These are phyloP conservation scores for Oconnorella tubifera DNA, from an alignment of 2,888 invertebrate species.

Conservation along the genomic window DNA sequence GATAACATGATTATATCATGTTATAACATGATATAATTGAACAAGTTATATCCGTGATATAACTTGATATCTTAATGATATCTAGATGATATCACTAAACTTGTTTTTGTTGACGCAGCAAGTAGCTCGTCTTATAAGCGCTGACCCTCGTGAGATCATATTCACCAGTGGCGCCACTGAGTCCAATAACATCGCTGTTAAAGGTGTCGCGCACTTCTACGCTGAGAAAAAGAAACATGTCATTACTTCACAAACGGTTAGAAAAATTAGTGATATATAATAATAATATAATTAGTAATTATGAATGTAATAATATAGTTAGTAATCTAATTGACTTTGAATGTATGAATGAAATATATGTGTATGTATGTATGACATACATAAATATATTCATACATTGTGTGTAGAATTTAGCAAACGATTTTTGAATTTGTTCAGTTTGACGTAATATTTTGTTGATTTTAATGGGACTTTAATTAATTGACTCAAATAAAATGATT, in stretches of 20 bases:
- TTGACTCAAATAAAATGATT: too few species aligned
- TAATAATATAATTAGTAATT: neutral
- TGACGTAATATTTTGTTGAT: too few species aligned
- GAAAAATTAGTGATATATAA: neutral
- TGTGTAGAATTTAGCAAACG: too few species aligned
- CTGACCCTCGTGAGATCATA: slow-evolving; percentile 93
- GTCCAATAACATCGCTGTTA: slow-evolving; percentile 94
- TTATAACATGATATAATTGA: too few species aligned
- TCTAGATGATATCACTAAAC: too few species aligned
- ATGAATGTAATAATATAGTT: neutral
- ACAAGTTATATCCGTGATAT: too few species aligned
- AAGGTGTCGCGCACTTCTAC: slow-evolving; percentile 95
- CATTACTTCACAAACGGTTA: slow-evolving; percentile 92
- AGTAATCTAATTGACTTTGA: neutral
- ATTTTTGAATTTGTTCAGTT: too few species aligned
- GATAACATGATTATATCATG: too few species aligned
- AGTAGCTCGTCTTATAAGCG: slow-evolving; percentile 82
- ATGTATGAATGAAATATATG: neutral
- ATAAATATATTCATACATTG: too few species aligned
- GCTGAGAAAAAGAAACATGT: slow-evolving; percentile 87
- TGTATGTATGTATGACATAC: too few species aligned
- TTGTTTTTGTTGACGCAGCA: slow-evolving; percentile 62
- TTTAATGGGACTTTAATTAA: too few species aligned
- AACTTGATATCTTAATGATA: too few species aligned
- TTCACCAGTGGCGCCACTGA: slow-evolving; percentile 99